A percentile compares a stretch with the other conserved stretches of the same genome.
These are phyloP conservation scores for Drosophila falleni DNA, from an alignment of 2,888 invertebrate species.

Conservation along the genomic window DNA sequence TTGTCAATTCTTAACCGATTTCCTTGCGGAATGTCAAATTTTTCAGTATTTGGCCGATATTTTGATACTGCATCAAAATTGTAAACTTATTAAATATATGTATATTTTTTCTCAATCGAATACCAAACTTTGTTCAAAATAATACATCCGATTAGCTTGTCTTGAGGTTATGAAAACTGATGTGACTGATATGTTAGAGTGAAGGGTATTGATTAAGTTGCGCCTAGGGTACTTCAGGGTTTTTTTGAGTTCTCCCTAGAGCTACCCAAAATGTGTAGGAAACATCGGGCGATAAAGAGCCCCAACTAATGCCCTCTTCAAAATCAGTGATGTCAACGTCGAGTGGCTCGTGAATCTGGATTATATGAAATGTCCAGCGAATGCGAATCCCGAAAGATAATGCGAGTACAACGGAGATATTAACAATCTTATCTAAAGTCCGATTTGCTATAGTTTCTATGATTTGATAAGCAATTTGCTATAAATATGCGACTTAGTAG, in stretches of 20 bases:
- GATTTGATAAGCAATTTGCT: conserved; percentile 28
- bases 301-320: conserved; percentile 7
- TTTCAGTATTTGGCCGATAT: too few species aligned
- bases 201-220: conserved; percentile 2
- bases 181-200: neutral
- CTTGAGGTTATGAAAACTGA: neutral
- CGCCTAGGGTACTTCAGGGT: neutral
- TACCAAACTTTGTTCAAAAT: neutral
- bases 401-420: conserved; percentile 31
- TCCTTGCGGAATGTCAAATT: too few species aligned
- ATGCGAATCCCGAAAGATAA: conserved; percentile 30
- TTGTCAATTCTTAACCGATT: too few species aligned
- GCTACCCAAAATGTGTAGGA: neutral
- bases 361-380: neutral
- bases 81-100: too few species aligned
- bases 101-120: neutral
- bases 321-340: conserved; percentile 1
- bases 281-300: conserved; percentile 4
- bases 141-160: neutral
- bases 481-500: conserved; percentile 43
- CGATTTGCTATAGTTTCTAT: conserved; percentile 13
- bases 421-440: conserved; percentile 49
- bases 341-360: conserved; percentile 14
- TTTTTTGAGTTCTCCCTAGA: neutral
- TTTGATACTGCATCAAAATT: too few species aligned